Evolutionary conservation across 2,888 invertebrate species (phyloP).

Genomic region (Sacculina carcini): DNA sequence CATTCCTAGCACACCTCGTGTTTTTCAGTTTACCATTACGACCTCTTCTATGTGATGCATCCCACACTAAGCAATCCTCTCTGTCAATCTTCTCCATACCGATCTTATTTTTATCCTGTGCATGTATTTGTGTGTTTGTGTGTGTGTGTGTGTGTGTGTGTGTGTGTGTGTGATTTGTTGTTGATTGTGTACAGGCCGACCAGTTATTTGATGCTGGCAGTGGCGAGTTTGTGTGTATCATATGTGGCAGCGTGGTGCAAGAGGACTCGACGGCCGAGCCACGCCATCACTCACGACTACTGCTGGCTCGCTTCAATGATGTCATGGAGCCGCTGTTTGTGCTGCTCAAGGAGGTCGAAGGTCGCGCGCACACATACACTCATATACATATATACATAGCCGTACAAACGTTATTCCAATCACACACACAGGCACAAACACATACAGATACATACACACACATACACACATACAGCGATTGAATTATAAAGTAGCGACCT

Average conservation of each 20-base stretch:
- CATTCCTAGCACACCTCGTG: too few species aligned
- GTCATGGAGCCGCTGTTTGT: slow-evolving; percentile 78
- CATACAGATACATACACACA: not conserved
- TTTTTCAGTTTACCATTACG: too few species aligned
- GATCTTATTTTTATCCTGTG: not conserved
- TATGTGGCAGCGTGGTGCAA: slow-evolving; percentile 36
- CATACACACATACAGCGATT: not conserved
- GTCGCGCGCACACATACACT: too few species aligned
- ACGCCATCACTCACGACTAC: slow-evolving; percentile 66
- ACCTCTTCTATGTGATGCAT: too few species aligned
- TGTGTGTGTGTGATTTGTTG: slow-evolving; percentile 14
- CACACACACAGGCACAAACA: too few species aligned
- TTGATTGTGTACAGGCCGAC: slow-evolving; percentile 34
- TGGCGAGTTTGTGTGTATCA: slow-evolving; percentile 35
- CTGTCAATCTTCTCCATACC: slow-evolving; percentile 10
- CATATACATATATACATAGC: not conserved
- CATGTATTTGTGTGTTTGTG: too few species aligned
- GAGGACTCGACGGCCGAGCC: slow-evolving; percentile 82
- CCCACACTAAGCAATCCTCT: too few species aligned
- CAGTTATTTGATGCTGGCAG: slow-evolving; percentile 61
- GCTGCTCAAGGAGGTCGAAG: slow-evolving; percentile 65
- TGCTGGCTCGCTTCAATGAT: slow-evolving; percentile 40
- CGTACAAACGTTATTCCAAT: too few species aligned
- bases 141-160: too few species aligned
- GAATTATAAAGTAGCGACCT: too few species aligned